phyloP scores from a whole-genome alignment of 2,797 vertebrate genomes.

The Poecilia wingei region DNA sequence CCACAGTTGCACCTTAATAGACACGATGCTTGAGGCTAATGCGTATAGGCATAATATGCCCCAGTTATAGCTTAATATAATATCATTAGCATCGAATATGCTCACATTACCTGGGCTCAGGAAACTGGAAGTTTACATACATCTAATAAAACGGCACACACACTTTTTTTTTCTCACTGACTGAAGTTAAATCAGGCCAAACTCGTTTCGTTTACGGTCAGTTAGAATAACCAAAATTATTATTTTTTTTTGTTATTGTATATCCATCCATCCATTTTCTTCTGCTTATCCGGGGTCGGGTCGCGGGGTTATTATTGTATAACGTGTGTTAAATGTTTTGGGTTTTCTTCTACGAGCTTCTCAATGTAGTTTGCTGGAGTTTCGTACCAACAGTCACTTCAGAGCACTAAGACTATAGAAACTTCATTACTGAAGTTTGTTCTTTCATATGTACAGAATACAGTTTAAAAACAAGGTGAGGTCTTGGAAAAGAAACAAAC shows the following conservation, averaged over 20 bases:
- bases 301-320: not conserved
- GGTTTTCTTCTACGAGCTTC: not conserved
- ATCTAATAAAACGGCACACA: not conserved
- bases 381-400: not conserved
- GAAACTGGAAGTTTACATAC: not conserved
- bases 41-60: not conserved
- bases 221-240: not conserved
- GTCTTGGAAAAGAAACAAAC: not conserved
- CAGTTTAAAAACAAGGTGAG: not conserved
- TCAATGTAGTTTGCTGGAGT: not conserved
- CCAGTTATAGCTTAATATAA: not conserved
- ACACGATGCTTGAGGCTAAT: slow-evolving; percentile 1
- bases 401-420: not conserved
- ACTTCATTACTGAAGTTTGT: not conserved
- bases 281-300: too few relatives aligned
- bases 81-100: not conserved
- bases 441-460: not conserved
- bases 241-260: too few relatives aligned
- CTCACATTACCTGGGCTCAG: not conserved
- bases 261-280: too few relatives aligned
- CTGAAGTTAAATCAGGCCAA: not conserved
- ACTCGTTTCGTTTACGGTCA: not conserved
- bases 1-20: slow-evolving; percentile 7
- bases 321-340: not conserved
- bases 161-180: not conserved